These are phyloP conservation scores for Falco rusticolus DNA, from an alignment of 2,797 vertebrate genomes.

Conservation along the genomic window DNA sequence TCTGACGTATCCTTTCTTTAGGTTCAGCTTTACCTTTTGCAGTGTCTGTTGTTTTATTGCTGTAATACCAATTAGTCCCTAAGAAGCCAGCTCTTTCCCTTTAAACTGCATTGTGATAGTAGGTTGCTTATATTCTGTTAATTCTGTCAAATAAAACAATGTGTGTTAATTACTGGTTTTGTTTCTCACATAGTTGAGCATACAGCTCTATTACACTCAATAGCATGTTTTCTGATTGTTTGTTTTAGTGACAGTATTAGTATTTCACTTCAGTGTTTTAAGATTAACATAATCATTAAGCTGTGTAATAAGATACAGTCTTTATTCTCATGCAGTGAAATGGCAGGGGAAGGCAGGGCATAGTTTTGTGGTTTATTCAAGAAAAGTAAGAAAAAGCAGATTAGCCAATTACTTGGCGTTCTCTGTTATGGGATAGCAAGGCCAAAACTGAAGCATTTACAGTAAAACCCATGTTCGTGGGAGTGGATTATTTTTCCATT, in stretches of 20 bases:
- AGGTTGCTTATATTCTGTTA: neutral
- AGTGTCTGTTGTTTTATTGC: neutral
- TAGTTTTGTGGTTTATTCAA: neutral
- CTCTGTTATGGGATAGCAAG: neutral
- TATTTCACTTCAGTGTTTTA: constrained; percentile 13
- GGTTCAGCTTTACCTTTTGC: neutral
- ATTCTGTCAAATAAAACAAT: neutral
- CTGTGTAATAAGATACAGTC: neutral
- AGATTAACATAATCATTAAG: constrained; percentile 40
- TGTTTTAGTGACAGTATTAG: constrained; percentile 8
- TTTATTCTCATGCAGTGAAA: neutral
- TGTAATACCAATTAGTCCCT: neutral
- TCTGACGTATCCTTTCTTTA: neutral
- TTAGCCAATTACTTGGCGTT: neutral
- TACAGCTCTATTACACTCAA: neutral
- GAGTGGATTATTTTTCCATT: neutral
- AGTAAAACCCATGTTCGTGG: neutral
- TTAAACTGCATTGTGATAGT: neutral
- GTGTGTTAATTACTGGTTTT: constrained; percentile 10
- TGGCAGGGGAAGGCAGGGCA: neutral
- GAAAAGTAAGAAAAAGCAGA: neutral
- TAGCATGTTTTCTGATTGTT: neutral
- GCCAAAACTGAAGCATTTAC: neutral
- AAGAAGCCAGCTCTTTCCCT: neutral
- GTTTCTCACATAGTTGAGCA: neutral